These are phyloP conservation scores for Cossypha dichroa DNA, from an alignment of 2,797 vertebrate species.

Conservation along the genomic window DNA sequence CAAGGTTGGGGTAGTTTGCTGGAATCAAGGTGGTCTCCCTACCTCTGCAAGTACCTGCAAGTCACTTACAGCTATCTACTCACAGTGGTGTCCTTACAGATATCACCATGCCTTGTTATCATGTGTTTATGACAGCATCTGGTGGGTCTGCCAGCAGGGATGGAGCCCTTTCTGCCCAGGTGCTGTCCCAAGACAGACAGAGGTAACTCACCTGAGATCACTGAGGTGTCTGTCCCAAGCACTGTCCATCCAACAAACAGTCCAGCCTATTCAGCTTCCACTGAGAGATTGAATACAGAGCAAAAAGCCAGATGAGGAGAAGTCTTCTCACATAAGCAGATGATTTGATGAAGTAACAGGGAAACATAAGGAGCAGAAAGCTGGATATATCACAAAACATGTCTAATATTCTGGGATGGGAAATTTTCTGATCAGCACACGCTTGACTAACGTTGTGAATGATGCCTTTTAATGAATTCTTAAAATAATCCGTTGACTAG, in stretches of 20 bases:
- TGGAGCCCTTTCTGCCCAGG: background rate
- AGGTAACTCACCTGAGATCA: background rate
- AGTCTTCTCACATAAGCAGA: background rate
- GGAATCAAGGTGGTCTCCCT: background rate
- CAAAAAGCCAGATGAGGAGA: background rate
- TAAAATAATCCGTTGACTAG: background rate
- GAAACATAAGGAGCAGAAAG: background rate
- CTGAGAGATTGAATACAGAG: background rate
- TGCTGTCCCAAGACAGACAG: background rate
- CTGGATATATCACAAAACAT: background rate
- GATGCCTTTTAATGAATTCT: background rate
- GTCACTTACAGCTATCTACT: background rate
- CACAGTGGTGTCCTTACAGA: background rate
- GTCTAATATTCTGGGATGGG: background rate
- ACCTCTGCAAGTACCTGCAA: background rate
- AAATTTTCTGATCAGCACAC: background rate
- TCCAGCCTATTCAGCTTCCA: background rate
- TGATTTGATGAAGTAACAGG: background rate
- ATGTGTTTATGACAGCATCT: background rate
- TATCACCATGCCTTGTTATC: background rate
- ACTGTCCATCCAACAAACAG: background rate
- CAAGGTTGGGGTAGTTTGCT: background rate
- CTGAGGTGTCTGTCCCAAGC: background rate
- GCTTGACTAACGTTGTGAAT: background rate
- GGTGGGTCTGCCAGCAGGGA: background rate